Percentiles rank a stretch among this genome's conserved stretches.
Conservation (phyloP, 2,113 vertebrate genomes). For the Pygoscelis adeliae region DNA sequence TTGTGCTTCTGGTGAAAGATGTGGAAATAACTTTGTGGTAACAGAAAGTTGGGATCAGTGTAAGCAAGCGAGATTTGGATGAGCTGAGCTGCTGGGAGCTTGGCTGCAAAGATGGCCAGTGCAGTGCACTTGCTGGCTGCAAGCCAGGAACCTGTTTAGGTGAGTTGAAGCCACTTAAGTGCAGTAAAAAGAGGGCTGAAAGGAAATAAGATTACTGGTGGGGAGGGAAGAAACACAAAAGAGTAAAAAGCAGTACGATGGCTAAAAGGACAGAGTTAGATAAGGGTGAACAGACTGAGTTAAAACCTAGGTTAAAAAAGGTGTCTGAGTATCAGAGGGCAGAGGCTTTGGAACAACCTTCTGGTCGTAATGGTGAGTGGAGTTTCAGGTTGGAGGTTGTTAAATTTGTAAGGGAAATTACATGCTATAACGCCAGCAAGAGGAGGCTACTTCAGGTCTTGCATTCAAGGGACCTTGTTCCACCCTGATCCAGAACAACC, state of each 20-base stretch:
- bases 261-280: background rate
- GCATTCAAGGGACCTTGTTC: background rate
- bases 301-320: background rate
- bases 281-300: background rate
- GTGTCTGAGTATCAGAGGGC: background rate
- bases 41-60: background rate
- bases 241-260: background rate
- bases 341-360: background rate
- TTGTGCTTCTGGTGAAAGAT: background rate
- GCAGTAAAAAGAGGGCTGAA: background rate
- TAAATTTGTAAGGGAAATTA: background rate
- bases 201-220: background rate
- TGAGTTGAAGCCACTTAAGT: background rate
- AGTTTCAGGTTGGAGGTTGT: background rate
- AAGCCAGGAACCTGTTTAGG: background rate
- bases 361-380: fast-evolving
- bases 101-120: background rate
- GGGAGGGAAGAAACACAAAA: background rate
- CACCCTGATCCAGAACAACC: background rate
- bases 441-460: background rate
- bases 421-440: background rate
- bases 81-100: background rate
- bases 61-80: background rate
- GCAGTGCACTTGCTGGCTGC: background rate
- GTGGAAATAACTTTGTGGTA: background rate